These are phyloP conservation scores for Montipora capitata DNA, from an alignment of 92 coral and sea anemone species.

Conservation along the genomic window DNA sequence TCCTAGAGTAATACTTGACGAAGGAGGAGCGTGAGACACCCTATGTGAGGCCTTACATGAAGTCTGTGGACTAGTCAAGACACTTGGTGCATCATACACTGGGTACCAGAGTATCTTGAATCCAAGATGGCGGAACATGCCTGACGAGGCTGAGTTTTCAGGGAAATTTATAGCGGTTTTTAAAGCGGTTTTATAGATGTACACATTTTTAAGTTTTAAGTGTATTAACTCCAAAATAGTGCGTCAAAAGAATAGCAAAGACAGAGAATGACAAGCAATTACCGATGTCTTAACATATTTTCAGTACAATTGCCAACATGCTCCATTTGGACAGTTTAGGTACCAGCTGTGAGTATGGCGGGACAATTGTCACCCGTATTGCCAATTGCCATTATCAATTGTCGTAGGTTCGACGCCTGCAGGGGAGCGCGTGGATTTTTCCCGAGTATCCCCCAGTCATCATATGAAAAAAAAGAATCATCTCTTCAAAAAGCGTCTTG, in stretches of 20 bases:
- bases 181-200: neutral
- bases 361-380: too few relatives aligned
- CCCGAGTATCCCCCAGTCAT: too few relatives aligned
- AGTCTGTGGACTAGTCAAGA: slow-evolving; percentile 45
- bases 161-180: slow-evolving; percentile 23
- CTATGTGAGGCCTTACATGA: slow-evolving; percentile 37
- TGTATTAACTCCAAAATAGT: slow-evolving; percentile 6
- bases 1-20: slow-evolving; percentile 47
- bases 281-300: neutral
- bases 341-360: too few relatives aligned
- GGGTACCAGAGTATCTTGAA: slow-evolving; percentile 34
- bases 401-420: too few relatives aligned
- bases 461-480: too few relatives aligned
- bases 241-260: slow-evolving; percentile 1
- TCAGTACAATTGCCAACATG: too few relatives aligned
- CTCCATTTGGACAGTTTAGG: too few relatives aligned
- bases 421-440: too few relatives aligned
- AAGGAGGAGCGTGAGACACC: slow-evolving; percentile 13
- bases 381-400: too few relatives aligned
- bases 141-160: slow-evolving; percentile 12
- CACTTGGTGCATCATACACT: slow-evolving; percentile 45
- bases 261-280: slow-evolving; percentile 5
- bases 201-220: neutral
- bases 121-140: slow-evolving; percentile 38
- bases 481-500: too few relatives aligned